phyloP scores from a whole-genome alignment of 2,888 invertebrate species.

The Polia nebulosa region DNA sequence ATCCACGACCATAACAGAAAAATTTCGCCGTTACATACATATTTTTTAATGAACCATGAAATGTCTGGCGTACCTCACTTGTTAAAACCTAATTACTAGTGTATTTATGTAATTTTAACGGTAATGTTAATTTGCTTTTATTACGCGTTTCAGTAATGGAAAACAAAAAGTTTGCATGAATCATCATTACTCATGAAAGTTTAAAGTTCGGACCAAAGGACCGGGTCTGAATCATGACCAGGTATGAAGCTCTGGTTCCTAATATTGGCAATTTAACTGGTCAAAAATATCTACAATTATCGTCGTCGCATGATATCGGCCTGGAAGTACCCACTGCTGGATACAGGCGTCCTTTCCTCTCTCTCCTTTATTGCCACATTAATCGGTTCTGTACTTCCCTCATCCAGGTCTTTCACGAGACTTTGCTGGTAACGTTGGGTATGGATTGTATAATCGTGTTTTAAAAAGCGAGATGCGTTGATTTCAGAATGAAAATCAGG shows the following conservation, averaged over 20 bases:
- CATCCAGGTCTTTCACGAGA: neutral
- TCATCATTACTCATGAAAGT: neutral
- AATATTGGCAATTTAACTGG: too few species aligned
- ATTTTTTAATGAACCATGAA: slow-evolving; percentile 44
- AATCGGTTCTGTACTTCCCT: neutral
- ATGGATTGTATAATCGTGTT: neutral
- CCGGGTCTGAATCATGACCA: neutral
- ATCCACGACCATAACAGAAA: slow-evolving; percentile 2
- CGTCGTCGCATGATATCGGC: neutral
- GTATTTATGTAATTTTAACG: slow-evolving; percentile 45
- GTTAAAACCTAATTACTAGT: slow-evolving; percentile 35
- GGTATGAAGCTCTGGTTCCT: too few species aligned
- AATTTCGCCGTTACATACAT: slow-evolving; percentile 24
- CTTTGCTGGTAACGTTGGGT: neutral
- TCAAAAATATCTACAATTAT: neutral
- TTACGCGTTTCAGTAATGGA: slow-evolving; percentile 10
- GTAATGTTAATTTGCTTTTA: slow-evolving; percentile 27
- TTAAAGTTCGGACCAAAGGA: neutral
- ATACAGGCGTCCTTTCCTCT: neutral
- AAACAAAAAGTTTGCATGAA: slow-evolving; percentile 7
- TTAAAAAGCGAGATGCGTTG: neutral
- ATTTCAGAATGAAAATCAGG: neutral
- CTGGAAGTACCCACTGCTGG: too few species aligned
- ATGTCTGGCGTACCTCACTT: slow-evolving; percentile 33
- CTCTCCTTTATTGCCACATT: too few species aligned